phyloP scores from a whole-genome alignment of 2,113 vertebrate species.

The Condylura cristata region DNA sequence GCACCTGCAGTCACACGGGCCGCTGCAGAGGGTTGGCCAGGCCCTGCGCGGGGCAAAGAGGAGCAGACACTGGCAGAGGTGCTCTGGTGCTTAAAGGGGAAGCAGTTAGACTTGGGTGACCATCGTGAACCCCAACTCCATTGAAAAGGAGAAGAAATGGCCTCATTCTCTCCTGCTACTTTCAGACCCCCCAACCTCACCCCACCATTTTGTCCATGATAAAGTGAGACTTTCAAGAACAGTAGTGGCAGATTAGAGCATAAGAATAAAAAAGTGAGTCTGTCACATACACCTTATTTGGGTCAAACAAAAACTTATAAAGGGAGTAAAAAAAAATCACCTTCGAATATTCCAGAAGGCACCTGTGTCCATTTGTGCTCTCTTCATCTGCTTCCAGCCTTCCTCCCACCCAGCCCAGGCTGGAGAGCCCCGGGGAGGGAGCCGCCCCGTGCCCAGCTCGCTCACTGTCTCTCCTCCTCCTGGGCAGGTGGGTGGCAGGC shows the following conservation, averaged over 20 bases:
- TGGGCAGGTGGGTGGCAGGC: conserved; percentile 92
- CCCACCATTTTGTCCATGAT: neutral
- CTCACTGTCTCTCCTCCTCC: neutral
- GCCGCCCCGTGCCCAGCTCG: neutral
- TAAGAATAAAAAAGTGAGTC: neutral
- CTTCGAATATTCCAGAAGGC: neutral
- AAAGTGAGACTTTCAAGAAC: neutral
- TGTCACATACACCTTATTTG: neutral
- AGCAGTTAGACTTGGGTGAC: neutral
- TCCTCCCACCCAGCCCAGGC: neutral
- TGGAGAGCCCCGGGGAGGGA: accelerated
- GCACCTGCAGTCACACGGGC: neutral
- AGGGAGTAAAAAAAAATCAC: neutral
- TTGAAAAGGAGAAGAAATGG: neutral
- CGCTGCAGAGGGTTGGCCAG: neutral
- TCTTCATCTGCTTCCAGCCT: neutral
- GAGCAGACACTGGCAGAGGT: neutral
- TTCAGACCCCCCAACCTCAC: no score
- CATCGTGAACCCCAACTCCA: neutral
- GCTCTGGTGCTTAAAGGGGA: neutral
- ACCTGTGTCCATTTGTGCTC: neutral
- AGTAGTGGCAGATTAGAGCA: neutral
- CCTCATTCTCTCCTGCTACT: neutral
- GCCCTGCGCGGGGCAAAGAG: neutral
- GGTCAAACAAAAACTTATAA: neutral